A percentile compares a stretch with the other conserved stretches of the same genome.
These are phyloP conservation scores for Cyprinodon variegatus DNA, from an alignment of 2,113 vertebrate species.

Conservation along the genomic window DNA sequence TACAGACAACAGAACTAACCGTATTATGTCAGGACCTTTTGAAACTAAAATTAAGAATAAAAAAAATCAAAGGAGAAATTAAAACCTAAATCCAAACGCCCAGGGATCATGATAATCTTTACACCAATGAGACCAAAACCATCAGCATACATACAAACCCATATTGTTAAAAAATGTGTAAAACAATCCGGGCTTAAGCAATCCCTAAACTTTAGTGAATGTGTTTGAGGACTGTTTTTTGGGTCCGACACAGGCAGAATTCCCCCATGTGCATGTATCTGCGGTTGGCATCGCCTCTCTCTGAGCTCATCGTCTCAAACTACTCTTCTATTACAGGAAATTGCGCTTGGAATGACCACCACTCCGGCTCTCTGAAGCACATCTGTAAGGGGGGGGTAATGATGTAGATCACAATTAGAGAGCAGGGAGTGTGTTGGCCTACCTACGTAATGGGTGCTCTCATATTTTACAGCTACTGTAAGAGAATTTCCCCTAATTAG, in stretches of 20 bases:
- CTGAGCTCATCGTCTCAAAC: constrained; percentile 54
- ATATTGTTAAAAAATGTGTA: background rate
- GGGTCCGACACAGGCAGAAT: constrained; percentile 38
- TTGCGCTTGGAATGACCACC: constrained; percentile 51
- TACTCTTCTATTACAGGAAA: constrained; percentile 74
- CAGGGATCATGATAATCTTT: no score
- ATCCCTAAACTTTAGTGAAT: background rate
- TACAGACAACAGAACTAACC: no score
- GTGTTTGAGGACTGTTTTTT: constrained; percentile 1
- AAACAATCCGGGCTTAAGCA: background rate
- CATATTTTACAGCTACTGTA: constrained; percentile 20
- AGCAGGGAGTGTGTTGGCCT: constrained; percentile 19
- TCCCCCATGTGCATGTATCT: constrained; percentile 59
- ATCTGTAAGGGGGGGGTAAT: constrained; percentile 40
- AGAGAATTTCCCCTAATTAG: constrained; percentile 31
- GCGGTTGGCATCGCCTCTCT: constrained; percentile 53
- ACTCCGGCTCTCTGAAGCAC: constrained; percentile 46
- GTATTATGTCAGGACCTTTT: no score
- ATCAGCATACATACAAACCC: background rate
- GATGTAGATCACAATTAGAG: constrained; percentile 45
- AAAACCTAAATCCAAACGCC: no score
- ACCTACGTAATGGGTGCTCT: constrained; percentile 3
- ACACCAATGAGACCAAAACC: background rate
- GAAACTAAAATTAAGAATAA: no score
- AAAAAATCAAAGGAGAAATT: no score